These are phyloP conservation scores for Sorex araneus DNA, from an alignment of 2,113 vertebrate genomes.

Conservation along the genomic window DNA sequence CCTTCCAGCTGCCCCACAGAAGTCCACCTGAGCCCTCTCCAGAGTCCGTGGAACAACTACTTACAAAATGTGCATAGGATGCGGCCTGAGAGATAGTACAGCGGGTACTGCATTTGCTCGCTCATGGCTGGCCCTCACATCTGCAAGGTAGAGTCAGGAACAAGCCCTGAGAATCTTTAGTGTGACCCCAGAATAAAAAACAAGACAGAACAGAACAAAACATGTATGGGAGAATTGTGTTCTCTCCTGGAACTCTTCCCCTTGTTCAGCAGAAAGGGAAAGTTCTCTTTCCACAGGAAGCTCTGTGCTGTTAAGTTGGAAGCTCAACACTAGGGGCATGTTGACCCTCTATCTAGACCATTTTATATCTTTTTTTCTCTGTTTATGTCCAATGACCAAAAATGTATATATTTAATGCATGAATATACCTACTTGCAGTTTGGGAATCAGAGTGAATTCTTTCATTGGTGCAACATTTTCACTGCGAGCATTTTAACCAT, in stretches of 20 bases:
- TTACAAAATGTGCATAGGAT: neutral
- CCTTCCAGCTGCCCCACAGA: neutral
- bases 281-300: fast-evolving
- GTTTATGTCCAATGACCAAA: neutral
- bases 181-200: too few species aligned
- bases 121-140: too few species aligned
- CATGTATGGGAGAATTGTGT: fast-evolving
- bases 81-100: too few species aligned
- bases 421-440: neutral
- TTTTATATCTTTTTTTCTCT: neutral
- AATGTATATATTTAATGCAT: neutral
- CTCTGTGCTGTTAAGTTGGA: neutral
- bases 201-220: neutral
- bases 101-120: too few species aligned
- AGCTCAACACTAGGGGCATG: too few species aligned
- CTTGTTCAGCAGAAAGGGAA: neutral
- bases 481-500: neutral
- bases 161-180: too few species aligned
- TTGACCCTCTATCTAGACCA: neutral
- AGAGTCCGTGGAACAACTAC: fast-evolving
- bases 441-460: neutral
- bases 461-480: neutral
- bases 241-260: fast-evolving
- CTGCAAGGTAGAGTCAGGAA: too few species aligned
- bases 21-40: too few species aligned